phyloP scores from a whole-genome alignment of 2,888 invertebrate genomes.

The Cyrtodaria siliqua region DNA sequence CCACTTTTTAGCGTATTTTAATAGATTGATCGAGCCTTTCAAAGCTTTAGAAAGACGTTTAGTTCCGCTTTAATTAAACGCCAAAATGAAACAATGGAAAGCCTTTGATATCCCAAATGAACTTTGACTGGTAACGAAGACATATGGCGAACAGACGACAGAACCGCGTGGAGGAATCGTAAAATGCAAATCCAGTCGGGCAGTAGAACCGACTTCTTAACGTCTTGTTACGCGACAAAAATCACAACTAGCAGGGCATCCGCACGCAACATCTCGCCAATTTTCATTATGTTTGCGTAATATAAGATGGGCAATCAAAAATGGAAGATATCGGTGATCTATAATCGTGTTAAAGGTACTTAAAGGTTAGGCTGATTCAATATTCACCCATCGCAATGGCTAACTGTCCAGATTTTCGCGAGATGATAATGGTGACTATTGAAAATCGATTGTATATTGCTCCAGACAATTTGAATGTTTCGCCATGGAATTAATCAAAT shows the following conservation, averaged over 20 bases:
- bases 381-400: constrained; percentile 22
- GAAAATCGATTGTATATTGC: constrained; percentile 50
- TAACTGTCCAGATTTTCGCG: constrained; percentile 44
- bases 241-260: constrained; percentile 9
- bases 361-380: constrained; percentile 1
- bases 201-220: background rate
- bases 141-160: constrained; percentile 35
- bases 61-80: constrained; percentile 27
- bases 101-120: constrained; percentile 12
- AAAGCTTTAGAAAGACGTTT: background rate
- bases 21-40: too few species aligned
- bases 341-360: constrained; percentile 2
- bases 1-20: too few species aligned
- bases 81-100: constrained; percentile 14
- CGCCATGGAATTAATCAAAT: constrained; percentile 49
- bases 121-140: constrained; percentile 8
- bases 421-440: constrained; percentile 33
- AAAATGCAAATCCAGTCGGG: constrained; percentile 35
- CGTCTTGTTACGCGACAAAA: too few species aligned
- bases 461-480: constrained; percentile 29
- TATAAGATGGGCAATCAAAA: constrained; percentile 5
- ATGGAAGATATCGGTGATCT: constrained; percentile 9
- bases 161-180: constrained; percentile 17
- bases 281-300: constrained; percentile 15
- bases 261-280: constrained; percentile 7